Evolutionary conservation across 1,140 invertebrate species (phyloP).

Genomic region (Chionoecetes opilio): DNA sequence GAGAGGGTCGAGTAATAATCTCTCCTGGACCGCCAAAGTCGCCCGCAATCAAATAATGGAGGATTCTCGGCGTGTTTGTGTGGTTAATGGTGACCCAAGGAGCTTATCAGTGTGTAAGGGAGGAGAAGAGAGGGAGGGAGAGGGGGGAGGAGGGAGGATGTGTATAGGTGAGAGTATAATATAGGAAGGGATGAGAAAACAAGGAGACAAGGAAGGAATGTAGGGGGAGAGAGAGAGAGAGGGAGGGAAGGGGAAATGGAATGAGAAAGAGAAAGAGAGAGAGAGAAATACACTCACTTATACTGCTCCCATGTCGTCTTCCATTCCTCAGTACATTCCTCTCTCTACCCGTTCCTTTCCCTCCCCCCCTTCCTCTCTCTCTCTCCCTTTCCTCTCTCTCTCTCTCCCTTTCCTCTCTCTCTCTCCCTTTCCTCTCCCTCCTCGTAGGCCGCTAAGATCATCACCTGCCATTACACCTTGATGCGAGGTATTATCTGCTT

Average conservation of each 20-base stretch:
- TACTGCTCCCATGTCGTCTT: constrained; percentile 3
- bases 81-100: constrained; percentile 53
- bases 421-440: not conserved
- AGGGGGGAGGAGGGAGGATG: not conserved
- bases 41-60: constrained; percentile 65
- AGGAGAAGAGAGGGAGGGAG: not conserved
- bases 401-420: not conserved
- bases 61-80: constrained; percentile 66
- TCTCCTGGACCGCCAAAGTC: constrained; percentile 60
- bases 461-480: not conserved
- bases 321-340: not conserved
- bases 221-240: not conserved
- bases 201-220: not conserved
- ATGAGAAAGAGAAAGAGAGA: not conserved
- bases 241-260: not conserved
- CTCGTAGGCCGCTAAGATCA: not conserved
- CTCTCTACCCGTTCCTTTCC: not conserved
- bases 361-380: not conserved
- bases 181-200: constrained; percentile 10
- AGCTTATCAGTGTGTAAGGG: constrained; percentile 37
- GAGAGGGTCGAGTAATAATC: constrained; percentile 2
- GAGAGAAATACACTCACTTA: not conserved
- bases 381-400: no score
- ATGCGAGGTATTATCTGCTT: not conserved
- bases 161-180: constrained; percentile 10